Percentiles rank a stretch among this genome's conserved stretches.
Evolutionary conservation across 1,140 invertebrate genomes (phyloP).

Genomic region (Drosophila nannoptera): DNA sequence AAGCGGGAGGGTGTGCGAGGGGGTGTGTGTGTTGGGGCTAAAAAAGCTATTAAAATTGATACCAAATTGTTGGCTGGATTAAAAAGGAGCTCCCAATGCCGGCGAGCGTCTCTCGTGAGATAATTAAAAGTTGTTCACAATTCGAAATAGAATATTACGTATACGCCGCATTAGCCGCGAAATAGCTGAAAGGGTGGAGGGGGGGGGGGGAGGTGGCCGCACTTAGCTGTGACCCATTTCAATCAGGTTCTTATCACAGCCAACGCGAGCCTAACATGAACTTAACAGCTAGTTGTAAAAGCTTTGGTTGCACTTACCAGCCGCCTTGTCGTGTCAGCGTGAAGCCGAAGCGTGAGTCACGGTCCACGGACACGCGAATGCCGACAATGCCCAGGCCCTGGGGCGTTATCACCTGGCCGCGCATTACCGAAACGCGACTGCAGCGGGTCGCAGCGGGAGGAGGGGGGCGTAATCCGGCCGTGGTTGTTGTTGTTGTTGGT

Average conservation of each 20-base stretch:
- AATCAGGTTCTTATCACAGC: too few species aligned
- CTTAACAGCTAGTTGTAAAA: not conserved
- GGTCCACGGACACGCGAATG: slow-evolving; percentile 96
- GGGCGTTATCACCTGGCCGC: slow-evolving; percentile 95
- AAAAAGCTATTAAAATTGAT: too few species aligned
- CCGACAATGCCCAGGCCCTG: slow-evolving; percentile 97
- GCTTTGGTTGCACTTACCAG: slow-evolving; percentile 86
- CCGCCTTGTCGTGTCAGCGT: slow-evolving; percentile 95
- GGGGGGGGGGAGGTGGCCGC: too few species aligned
- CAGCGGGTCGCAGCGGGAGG: too few species aligned
- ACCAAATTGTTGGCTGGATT: too few species aligned
- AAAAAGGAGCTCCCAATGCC: too few species aligned
- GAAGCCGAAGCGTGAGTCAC: slow-evolving; percentile 96
- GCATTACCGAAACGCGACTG: slow-evolving; percentile 98
- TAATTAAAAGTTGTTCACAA: too few species aligned
- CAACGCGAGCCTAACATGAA: not conserved
- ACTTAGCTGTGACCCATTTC: not conserved
- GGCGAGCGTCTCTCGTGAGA: too few species aligned
- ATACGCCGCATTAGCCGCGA: not conserved
- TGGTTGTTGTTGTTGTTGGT: slow-evolving; percentile 5
- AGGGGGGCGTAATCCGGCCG: not conserved
- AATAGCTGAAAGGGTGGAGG: not conserved
- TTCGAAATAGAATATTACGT: too few species aligned
- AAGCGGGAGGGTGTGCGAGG: too few species aligned
- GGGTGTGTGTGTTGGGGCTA: too few species aligned